Conservation (phyloP, 2,113 vertebrate genomes). For the Epinephelus lanceolatus region DNA sequence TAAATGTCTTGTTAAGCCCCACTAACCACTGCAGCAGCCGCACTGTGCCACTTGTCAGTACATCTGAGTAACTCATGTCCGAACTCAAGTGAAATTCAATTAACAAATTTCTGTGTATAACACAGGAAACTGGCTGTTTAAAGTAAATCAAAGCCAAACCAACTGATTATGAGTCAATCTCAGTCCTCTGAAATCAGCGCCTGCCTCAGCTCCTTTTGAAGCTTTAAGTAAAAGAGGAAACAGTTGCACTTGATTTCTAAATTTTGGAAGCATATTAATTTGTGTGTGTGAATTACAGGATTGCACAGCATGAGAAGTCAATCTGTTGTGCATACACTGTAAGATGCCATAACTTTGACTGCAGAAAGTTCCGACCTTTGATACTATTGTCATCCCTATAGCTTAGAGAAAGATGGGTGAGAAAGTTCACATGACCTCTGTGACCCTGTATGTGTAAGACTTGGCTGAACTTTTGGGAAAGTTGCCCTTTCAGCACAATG, state of each 20-base stretch:
- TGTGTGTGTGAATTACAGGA: background rate
- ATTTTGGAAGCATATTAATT: background rate
- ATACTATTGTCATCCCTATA: background rate
- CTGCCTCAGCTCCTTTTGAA: background rate
- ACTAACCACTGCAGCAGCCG: background rate
- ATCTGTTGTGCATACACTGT: background rate
- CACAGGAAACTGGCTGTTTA: background rate
- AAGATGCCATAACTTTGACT: background rate
- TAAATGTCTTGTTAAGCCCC: background rate
- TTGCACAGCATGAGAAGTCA: background rate
- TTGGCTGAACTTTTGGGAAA: background rate
- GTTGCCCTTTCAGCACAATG: no score
- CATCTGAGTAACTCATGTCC: background rate
- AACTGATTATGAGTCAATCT: background rate
- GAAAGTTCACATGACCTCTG: background rate
- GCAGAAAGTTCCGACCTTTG: background rate
- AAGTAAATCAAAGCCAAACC: background rate
- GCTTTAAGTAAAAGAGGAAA: conserved; percentile 7
- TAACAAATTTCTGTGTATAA: background rate
- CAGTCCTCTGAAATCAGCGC: background rate
- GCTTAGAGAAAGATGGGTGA: rapidly evolving
- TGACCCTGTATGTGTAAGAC: background rate
- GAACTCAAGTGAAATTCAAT: background rate
- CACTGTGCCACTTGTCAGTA: background rate
- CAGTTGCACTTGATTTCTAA: background rate